Evolutionary conservation across 1,140 invertebrate species (phyloP), one percentile per base, ranked within the genome.

Genomic region (Cephus cinctus): DNA sequence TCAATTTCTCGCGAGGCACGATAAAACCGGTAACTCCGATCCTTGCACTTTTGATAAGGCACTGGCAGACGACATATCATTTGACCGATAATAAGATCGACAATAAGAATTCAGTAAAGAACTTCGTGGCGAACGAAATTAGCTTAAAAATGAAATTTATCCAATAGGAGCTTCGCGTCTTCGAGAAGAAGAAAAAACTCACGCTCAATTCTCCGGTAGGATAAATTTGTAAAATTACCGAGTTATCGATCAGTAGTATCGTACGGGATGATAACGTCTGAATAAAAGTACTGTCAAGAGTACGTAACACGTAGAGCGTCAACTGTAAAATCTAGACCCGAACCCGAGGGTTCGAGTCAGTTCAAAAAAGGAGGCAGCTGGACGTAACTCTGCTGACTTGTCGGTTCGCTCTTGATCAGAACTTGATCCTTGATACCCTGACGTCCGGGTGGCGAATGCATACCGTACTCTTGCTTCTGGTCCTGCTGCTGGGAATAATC

Each of bases 351-450:
- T 67, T 65, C 67, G 65, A 65, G 67, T 84, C 81, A 87, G 78
- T 86, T 86, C 80, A 85, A 80, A 85, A 87, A 86, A 83, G 85
- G 84, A 76, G 86, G 86, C 69, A 87, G 72, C 31, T 84, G 81
- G 5, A 85, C 84, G 57, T 85, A 86, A 38, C 76, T 82, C 62
- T 82, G 85, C 52, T 79, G 78, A 15, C 63, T 73, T 22, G 74
- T 81, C 5, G 81, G 79, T 51, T 85, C 83, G 62, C 77, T 82
- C 57, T 85, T 86, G 18, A 85, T 78, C 20, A 71, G 54, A 2
- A 70, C 69, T 30, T 81, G 78, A 1, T 83, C 81, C 27, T 83
- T 84, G n/a, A 83, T 73, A 14, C 60, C 47, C 21, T 75, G 69
- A 34, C 74, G 65, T 4, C 60, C 61, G 4, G 72, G 67, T 52